Evolutionary conservation across 2,113 vertebrate species (phyloP), one percentile per base, ranked within the genome.

Genomic region (Cichladusa arquata): DNA sequence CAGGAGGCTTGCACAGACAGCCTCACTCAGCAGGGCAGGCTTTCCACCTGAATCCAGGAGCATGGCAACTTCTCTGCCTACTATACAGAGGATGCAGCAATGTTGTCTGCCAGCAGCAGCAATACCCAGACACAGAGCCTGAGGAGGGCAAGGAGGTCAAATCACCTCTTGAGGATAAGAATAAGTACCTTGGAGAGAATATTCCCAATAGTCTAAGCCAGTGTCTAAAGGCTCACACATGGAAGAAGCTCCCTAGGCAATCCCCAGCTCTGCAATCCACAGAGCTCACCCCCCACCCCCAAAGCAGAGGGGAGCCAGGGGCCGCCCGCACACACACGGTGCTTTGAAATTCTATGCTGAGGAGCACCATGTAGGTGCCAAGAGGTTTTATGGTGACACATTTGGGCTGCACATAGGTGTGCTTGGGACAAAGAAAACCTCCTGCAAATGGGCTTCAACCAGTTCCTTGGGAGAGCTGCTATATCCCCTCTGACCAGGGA

Each of bases 361-460:
- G 60, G 57, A 94, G 79, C 64, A 74, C 62, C 93, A 96, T 0
- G 1, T 88, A 94, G 88, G 93, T 96, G 90, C 71, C 88, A 96
- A 96, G 85, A 95, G 88, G 51, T 96, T 95, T 95, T 95, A 96
- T 92, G 93, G 92, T 90, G 91, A 95, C 71, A 88, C 94, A 95
- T 94, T 93, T 96, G 95, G 94, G 94, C 93, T 94, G 38, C 93
- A 94, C 31, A 72, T 94, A 97, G 92, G 91, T 94, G 93, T 69
- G 89, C n/a, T 36, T 38, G 36, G 58, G n/a, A 44, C 24, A 73
- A 72, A 74, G 70, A 44, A 42, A 88, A 58, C 23, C 56, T 66
- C 47, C 11, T 56, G 38, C 28, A 22, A 67, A 72, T 64, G 70
- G 36, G 19, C 45, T 91, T 53, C 48, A 81, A 14, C 9, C 25